Conservation (phyloP, 2,797 vertebrate genomes). For the Rhinophrynus dorsalis region DNA sequence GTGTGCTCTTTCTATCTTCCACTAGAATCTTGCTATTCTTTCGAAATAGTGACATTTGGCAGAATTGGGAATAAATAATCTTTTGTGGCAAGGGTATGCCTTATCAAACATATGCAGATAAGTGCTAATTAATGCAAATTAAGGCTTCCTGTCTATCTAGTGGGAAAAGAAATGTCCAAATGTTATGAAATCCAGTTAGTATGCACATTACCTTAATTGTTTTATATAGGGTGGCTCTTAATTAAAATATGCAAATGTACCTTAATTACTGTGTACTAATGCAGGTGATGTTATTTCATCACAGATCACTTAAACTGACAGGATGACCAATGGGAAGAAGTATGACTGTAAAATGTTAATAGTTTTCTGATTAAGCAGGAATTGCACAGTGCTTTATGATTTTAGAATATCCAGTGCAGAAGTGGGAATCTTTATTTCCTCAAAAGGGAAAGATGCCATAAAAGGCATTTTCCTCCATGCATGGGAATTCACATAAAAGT, state of each 20-base stretch:
- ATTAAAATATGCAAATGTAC: slow-evolving; percentile 87
- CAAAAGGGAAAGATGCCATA: too few relatives aligned
- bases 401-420: too few relatives aligned
- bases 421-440: too few relatives aligned
- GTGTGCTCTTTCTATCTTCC: slow-evolving; percentile 70
- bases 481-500: too few relatives aligned
- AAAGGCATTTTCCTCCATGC: too few relatives aligned
- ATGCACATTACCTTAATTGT: slow-evolving; percentile 86
- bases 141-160: slow-evolving; percentile 84
- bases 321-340: slow-evolving; percentile 71
- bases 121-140: slow-evolving; percentile 90
- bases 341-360: slow-evolving; percentile 66
- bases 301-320: slow-evolving; percentile 70
- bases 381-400: too few relatives aligned
- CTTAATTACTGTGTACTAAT: slow-evolving; percentile 86
- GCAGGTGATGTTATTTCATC: slow-evolving; percentile 80
- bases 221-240: slow-evolving; percentile 85
- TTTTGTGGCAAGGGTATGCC: slow-evolving; percentile 81
- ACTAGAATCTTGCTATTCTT: too few relatives aligned
- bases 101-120: slow-evolving; percentile 93
- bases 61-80: slow-evolving; percentile 80
- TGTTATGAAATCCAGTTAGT: slow-evolving; percentile 87
- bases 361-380: slow-evolving; percentile 74
- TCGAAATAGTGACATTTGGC: slow-evolving; percentile 74
- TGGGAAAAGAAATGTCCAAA: slow-evolving; percentile 82